These are phyloP conservation scores for Frieseomelitta varia DNA, from an alignment of 1,140 invertebrate species.

Conservation along the genomic window DNA sequence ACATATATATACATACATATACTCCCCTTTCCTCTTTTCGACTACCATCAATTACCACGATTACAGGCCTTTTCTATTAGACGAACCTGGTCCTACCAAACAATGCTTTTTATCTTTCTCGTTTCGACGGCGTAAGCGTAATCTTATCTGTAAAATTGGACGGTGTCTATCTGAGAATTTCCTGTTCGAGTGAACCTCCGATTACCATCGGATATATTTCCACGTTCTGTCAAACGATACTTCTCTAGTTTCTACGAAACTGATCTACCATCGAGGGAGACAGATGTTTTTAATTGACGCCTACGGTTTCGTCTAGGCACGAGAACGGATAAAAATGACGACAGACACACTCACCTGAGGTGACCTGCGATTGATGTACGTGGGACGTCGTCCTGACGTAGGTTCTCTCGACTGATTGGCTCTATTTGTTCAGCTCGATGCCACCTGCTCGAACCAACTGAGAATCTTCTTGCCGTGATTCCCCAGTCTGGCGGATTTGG, in stretches of 20 bases:
- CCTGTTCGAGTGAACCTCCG: not conserved
- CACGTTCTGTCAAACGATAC: not conserved
- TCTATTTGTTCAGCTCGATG: slow-evolving; percentile 59
- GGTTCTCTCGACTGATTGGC: slow-evolving; percentile 38
- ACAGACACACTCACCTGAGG: slow-evolving; percentile 67
- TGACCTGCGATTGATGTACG: slow-evolving; percentile 72
- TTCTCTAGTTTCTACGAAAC: not conserved
- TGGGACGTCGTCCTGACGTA: slow-evolving; percentile 75
- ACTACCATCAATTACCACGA: slow-evolving; percentile 1
- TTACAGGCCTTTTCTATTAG: not conserved
- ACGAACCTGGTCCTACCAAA: no score
- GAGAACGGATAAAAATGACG: slow-evolving; percentile 24
- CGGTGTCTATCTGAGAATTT: not conserved
- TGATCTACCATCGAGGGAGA: not conserved
- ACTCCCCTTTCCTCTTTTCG: not conserved
- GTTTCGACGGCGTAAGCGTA: not conserved
- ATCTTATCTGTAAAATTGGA: not conserved
- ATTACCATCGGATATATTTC: not conserved
- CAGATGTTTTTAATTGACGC: not conserved
- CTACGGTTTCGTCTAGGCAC: no score
- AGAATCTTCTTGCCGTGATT: slow-evolving; percentile 7
- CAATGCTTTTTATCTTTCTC: not conserved
- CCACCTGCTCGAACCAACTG: slow-evolving; percentile 52
- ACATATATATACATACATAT: no score
- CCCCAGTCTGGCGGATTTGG: slow-evolving; percentile 8